phyloP scores from a whole-genome alignment of 2,113 vertebrate genomes.

The Scomber colias region DNA sequence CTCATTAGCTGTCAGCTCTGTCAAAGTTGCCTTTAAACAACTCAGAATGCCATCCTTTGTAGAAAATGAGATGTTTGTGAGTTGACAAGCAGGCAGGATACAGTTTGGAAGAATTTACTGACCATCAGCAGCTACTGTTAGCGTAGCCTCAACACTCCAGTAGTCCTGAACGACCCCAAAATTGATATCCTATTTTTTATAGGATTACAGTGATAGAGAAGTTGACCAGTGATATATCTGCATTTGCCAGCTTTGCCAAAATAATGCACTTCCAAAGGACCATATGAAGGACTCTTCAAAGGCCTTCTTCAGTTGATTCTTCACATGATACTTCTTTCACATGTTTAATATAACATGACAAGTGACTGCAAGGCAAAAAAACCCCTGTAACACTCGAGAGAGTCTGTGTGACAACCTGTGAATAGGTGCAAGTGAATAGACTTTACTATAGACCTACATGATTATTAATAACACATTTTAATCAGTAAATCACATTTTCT shows the following conservation, averaged over 20 bases:
- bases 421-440: not conserved
- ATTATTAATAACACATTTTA: not conserved
- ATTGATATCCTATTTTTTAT: not conserved
- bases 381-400: not conserved
- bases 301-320: constrained; percentile 24
- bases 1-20: too few relatives aligned
- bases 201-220: constrained; percentile 3
- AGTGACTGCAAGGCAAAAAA: constrained; percentile 31
- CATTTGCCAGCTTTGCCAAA: constrained; percentile 12
- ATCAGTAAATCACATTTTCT: constrained; percentile 1
- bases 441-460: not conserved
- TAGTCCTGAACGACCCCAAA: too few relatives aligned
- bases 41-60: too few relatives aligned
- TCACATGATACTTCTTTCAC: constrained; percentile 11
- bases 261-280: constrained; percentile 39
- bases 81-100: too few relatives aligned
- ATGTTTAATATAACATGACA: constrained; percentile 43
- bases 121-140: too few relatives aligned
- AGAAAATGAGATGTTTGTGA: too few relatives aligned
- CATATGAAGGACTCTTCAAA: constrained; percentile 28
- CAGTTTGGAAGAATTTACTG: too few relatives aligned
- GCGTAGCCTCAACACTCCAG: too few relatives aligned
- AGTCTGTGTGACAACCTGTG: not conserved
- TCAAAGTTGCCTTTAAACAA: too few relatives aligned
- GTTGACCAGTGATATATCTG: constrained; percentile 8